phyloP scores from a whole-genome alignment of 2,888 invertebrate species.

The Drosophila sordidula region DNA sequence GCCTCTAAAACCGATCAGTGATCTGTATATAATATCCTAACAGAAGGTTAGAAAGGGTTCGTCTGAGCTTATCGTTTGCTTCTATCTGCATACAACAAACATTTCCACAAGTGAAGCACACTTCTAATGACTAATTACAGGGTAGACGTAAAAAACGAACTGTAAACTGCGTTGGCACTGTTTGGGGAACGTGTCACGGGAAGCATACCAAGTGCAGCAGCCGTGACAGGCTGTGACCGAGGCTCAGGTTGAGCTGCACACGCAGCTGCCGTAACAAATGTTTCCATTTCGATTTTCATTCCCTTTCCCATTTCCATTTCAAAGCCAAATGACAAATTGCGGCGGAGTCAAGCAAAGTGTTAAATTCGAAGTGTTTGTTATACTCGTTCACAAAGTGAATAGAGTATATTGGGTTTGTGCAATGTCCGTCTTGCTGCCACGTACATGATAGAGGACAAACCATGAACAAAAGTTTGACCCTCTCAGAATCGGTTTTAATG shows the following conservation, averaged over 20 bases:
- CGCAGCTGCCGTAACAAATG: slow-evolving; percentile 47
- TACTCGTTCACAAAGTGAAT: too few relatives aligned
- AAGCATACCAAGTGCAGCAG: slow-evolving; percentile 49
- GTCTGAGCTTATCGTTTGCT: too few relatives aligned
- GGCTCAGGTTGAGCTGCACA: slow-evolving; percentile 14
- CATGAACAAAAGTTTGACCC: too few relatives aligned
- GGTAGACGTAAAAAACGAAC: not conserved
- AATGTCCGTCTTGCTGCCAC: too few relatives aligned
- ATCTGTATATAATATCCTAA: too few relatives aligned
- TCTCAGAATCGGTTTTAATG: too few relatives aligned
- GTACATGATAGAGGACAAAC: too few relatives aligned
- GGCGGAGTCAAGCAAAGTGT: slow-evolving; percentile 25
- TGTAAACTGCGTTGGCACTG: not conserved
- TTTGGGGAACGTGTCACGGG: slow-evolving; percentile 41
- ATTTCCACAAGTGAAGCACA: too few relatives aligned
- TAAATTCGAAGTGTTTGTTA: slow-evolving; percentile 13
- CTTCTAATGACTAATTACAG: slow-evolving; percentile 1
- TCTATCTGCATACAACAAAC: too few relatives aligned
- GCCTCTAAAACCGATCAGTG: too few relatives aligned
- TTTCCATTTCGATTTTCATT: not conserved
- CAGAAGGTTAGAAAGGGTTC: too few relatives aligned
- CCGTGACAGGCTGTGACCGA: slow-evolving; percentile 47
- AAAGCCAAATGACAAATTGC: slow-evolving; percentile 38
- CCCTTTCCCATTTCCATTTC: not conserved
- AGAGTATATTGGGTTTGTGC: too few relatives aligned